Base-by-base conservation (phyloP, 2,113 vertebrate genomes). In the Buteo buteo region DNA sequence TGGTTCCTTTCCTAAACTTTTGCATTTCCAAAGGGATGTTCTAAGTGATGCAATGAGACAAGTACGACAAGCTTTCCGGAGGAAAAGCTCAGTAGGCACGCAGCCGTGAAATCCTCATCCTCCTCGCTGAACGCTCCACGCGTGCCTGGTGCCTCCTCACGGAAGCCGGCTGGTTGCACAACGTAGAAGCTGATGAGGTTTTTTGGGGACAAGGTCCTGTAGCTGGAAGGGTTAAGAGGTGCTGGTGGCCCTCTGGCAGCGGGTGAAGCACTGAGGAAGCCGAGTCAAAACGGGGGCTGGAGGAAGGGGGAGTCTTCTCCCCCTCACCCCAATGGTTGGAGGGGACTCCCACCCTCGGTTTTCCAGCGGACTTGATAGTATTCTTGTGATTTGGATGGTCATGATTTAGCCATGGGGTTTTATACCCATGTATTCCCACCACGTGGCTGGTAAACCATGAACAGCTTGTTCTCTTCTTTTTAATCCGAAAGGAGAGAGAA, bases 161-260 rank as follows among this genome's bases (percentile, higher is more conserved):
- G 3, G 32, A n/a, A 54, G 18, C 6, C 1, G 0, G 6, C 40
- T 40, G 38, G 28, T 11, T 13, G 22, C 45, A 61, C 61, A 12
- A 7, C 1, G 0, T 13, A 21, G n/a, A 72, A 72, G 20, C 14
- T 8, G 6, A 2, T 2, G 13, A 54, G 34, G 5, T 10, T 55
- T 66, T 82, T 52, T 5, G 65, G 65, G 73, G 73, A 44, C 2
- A 2, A 71, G 32, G 25, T 24, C 65, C 34, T 59, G 22, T 6
- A 34, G 29, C 26, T 66, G 61, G 1, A 14, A 54, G 52, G 28
- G 34, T 3, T 20, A 16, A 36, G 74, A 76, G 65, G 32, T 19
- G 47, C 84, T 86, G 29, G 26, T 62, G 55, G 18, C 38, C 45
- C 69, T 11, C 14, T 9, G 50, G 45, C 28, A 50, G 26, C 1